Evolutionary conservation across 1,140 invertebrate genomes (phyloP).

Genomic region (Dreissena polymorpha): DNA sequence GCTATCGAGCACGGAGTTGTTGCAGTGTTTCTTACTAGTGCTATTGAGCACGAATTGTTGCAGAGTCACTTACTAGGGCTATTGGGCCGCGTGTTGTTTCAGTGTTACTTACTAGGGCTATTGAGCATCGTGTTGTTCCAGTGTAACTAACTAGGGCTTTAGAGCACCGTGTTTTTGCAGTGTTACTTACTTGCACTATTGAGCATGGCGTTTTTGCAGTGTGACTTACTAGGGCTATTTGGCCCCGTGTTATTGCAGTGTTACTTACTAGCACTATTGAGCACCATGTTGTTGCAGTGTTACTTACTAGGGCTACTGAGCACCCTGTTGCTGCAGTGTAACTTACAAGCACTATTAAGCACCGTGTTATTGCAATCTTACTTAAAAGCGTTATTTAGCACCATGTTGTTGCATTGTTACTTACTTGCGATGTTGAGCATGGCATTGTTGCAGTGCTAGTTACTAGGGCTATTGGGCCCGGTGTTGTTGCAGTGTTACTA

Average conservation of each 20-base stretch:
- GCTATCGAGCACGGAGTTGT: background rate
- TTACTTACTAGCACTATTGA: background rate
- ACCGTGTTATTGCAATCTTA: background rate
- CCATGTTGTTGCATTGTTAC: background rate
- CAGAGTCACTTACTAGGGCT: background rate
- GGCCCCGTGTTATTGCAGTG: background rate
- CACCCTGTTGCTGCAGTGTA: background rate
- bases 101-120: background rate
- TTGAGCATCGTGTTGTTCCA: background rate
- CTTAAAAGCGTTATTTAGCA: background rate
- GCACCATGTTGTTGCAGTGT: background rate
- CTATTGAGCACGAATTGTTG: background rate
- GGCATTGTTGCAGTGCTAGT: too few relatives aligned
- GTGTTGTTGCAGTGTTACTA: background rate
- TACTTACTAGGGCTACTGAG: background rate
- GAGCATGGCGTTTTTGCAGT: background rate
- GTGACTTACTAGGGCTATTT: background rate
- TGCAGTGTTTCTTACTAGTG: background rate
- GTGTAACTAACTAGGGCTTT: background rate
- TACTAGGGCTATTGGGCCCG: background rate
- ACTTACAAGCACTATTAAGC: background rate
- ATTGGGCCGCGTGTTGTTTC: background rate
- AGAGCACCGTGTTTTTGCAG: background rate
- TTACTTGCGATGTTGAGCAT: background rate
- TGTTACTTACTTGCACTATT: background rate